Evolutionary conservation across 2,888 invertebrate genomes (phyloP), one percentile per base, ranked within the genome.

Genomic region (Eupithecia vulgata): DNA sequence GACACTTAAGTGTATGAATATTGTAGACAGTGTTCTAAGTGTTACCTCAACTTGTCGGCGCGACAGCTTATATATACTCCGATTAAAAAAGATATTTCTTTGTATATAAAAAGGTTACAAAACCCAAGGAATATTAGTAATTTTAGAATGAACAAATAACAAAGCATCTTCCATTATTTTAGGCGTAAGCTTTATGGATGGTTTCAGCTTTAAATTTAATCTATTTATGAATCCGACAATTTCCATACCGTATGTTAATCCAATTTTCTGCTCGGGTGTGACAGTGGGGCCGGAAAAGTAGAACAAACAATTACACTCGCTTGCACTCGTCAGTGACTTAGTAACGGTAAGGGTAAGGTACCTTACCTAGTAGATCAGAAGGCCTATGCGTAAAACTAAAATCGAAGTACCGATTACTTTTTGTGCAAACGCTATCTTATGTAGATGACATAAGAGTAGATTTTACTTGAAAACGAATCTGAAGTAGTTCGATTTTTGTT

Each of bases 191-290:
- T 64, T 37, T 5, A n/a, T 8, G 62, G 37, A 59, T 40, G 35
- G 57, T 34, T 37, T 37, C 8, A 25, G 57, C 48, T 40, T 65
- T 15, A 21, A 37, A n/a, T 42, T 66, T 52, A 62, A 65, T 67
- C 65, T 57, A 37, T 73, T 70, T 67, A 67, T 68, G 71, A 68
- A 74, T 74, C 65, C 71, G 61, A 64, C 15, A 66, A 64, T 71
- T 70, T 74, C 65, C 74, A 71, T 71, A 66, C 71, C 71, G 65
- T 71, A 35, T 34, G 71, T 40, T 74, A 74, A 74, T 74, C 68
- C 68, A 71, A 74, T 74, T 74, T 74, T 68, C 71, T 68, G 45
- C 71, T 42, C 59, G 59, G 61, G 73, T 59, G 59, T 68, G 74
- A 74, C 74, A 68, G 67, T 59, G 61, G 68, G 70, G 71, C 64